These are phyloP conservation scores for Drosophila setosimentum DNA, from an alignment of 2,888 invertebrate genomes.

Conservation along the genomic window DNA sequence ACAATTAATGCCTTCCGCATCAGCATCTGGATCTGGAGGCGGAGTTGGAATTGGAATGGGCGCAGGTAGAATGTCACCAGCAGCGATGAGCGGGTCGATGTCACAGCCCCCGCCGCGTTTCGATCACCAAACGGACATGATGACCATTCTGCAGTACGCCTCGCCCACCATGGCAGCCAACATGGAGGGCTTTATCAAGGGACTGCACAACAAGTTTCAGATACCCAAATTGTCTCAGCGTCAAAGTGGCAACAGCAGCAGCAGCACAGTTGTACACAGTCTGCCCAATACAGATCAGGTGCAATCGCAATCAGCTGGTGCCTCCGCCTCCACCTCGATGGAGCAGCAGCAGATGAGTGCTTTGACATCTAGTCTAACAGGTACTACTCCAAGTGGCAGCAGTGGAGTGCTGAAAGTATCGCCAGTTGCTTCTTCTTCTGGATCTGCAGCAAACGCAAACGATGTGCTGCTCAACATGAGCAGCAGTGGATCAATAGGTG, in stretches of 20 bases:
- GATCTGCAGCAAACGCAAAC: constrained; percentile 1
- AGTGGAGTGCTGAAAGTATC: constrained; percentile 18
- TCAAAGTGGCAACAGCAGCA: constrained; percentile 30
- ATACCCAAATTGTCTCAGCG: constrained; percentile 92
- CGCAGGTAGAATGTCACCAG: constrained; percentile 57
- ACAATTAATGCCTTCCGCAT: constrained; percentile 8
- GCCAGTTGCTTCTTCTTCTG: constrained; percentile 10
- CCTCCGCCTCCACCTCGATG: constrained; percentile 26
- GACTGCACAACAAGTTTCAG: constrained; percentile 93
- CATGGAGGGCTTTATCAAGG: constrained; percentile 91
- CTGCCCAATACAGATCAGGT: constrained; percentile 38
- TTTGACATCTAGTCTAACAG: constrained; percentile 16
- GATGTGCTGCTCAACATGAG: constrained; percentile 49
- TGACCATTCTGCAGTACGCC: constrained; percentile 87
- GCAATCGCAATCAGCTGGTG: constrained; percentile 12
- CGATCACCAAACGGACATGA: constrained; percentile 83
- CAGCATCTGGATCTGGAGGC: constrained; percentile 20
- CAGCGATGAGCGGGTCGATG: constrained; percentile 65
- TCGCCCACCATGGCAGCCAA: constrained; percentile 87
- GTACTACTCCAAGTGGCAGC: constrained; percentile 23
- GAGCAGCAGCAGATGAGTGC: constrained; percentile 29
- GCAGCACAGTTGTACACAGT: constrained; percentile 23
- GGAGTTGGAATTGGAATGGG: constrained; percentile 27
- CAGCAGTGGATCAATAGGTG: constrained; percentile 32
- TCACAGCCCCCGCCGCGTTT: constrained; percentile 81